Percentiles rank a stretch among this genome's conserved stretches.
Conservation (phyloP, 2,888 invertebrate genomes). For the Strigamia crassipes region DNA sequence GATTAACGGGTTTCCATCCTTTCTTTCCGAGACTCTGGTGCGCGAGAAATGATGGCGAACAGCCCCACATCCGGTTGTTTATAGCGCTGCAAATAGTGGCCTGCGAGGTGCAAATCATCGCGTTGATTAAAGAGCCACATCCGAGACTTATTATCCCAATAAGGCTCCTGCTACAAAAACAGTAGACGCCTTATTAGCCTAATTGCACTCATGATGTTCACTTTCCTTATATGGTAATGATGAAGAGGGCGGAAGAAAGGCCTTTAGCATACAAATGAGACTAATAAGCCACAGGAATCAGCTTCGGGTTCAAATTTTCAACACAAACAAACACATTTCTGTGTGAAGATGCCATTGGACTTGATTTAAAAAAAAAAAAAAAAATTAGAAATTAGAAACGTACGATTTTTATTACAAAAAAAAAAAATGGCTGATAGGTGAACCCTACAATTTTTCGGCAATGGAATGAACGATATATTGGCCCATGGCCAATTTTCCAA, state of each 20-base stretch:
- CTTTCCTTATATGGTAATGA: constrained; percentile 38
- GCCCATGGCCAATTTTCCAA: constrained; percentile 33
- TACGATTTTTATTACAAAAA: not conserved
- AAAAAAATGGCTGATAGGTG: not conserved
- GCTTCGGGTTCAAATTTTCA: not conserved
- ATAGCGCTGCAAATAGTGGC: constrained; percentile 28
- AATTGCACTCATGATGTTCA: constrained; percentile 40
- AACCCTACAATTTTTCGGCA: not conserved
- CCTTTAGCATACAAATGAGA: constrained; percentile 38
- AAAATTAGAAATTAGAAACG: not conserved
- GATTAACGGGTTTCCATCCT: constrained; percentile 37
- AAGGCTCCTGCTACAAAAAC: constrained; percentile 41
- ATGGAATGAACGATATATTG: constrained; percentile 17
- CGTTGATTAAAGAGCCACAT: constrained; percentile 42
- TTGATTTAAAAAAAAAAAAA: not conserved
- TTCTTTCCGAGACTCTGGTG: constrained; percentile 13
- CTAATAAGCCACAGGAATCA: constrained; percentile 34
- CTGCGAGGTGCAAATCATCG: constrained; percentile 35
- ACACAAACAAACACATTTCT: constrained; percentile 8
- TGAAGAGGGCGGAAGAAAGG: constrained; percentile 33
- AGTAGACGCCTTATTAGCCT: constrained; percentile 40
- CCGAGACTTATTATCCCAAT: constrained; percentile 42
- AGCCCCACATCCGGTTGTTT: constrained; percentile 38
- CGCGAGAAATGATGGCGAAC: constrained; percentile 36
- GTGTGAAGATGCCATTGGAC: constrained; percentile 1